Conservation (phyloP, 2,888 invertebrate species). For the Diaprepes abbreviatus region DNA sequence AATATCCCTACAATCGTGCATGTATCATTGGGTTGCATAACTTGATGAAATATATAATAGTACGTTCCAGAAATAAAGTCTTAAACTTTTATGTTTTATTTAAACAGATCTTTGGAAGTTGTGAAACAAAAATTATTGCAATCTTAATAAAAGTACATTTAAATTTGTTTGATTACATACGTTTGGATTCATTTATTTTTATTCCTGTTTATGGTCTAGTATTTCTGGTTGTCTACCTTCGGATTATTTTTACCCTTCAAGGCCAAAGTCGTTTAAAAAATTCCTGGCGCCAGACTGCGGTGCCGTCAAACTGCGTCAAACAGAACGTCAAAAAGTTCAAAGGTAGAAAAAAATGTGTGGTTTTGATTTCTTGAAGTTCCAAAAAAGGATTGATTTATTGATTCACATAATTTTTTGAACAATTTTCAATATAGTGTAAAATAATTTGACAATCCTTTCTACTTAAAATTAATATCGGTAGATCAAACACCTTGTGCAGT, state of each 20-base stretch:
- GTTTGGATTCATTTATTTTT: too few species aligned
- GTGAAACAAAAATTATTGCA: too few species aligned
- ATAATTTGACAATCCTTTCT: not conserved
- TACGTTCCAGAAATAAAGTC: too few species aligned
- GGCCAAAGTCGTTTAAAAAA: slow-evolving; percentile 1
- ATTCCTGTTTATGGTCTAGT: too few species aligned
- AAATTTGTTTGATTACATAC: too few species aligned
- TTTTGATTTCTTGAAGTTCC: slow-evolving; percentile 4
- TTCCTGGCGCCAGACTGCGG: not conserved
- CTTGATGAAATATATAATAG: too few species aligned
- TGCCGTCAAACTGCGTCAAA: slow-evolving; percentile 6
- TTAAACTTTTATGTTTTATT: too few species aligned
- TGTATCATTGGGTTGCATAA: too few species aligned
- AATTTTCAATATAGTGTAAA: not conserved
- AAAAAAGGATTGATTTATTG: not conserved
- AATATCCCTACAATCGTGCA: too few species aligned
- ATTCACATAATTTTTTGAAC: not conserved
- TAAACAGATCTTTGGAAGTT: too few species aligned
- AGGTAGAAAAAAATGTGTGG: slow-evolving; percentile 13
- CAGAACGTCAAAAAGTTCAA: slow-evolving; percentile 34
- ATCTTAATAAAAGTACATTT: too few species aligned
- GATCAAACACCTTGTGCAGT: not conserved
- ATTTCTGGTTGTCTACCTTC: not conserved
- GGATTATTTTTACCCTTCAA: not conserved
- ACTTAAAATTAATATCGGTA: not conserved